A percentile compares a stretch with the other conserved stretches of the same genome.
These are phyloP conservation scores for Tursiops truncatus DNA, from an alignment of 2,113 vertebrate genomes.

Conservation along the genomic window DNA sequence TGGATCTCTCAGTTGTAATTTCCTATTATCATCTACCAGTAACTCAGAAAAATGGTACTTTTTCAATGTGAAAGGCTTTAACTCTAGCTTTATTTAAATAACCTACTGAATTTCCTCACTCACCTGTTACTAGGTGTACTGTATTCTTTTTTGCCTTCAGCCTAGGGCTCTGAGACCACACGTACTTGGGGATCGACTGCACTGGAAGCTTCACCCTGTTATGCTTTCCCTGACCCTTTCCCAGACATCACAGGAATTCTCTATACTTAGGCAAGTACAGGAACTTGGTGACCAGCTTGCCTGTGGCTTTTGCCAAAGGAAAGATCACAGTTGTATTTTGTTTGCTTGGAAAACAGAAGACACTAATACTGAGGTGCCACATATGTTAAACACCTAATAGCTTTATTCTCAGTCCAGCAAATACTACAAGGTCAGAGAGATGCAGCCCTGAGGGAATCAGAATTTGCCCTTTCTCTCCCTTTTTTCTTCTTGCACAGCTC, in stretches of 20 bases:
- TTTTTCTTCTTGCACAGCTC: not conserved
- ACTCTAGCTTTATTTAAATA: not conserved
- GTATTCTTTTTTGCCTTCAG: not conserved
- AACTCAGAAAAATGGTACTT: slow-evolving; percentile 19
- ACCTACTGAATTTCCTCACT: not conserved
- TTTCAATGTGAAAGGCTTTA: not conserved
- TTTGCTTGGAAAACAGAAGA: slow-evolving; percentile 57
- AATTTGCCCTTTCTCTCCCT: not conserved
- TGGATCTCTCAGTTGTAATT: not conserved
- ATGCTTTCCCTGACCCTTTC: not conserved
- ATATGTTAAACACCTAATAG: slow-evolving; percentile 31
- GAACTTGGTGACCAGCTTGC: not conserved
- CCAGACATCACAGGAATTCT: not conserved
- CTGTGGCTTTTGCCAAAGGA: slow-evolving; percentile 43
- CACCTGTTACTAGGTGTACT: not conserved
- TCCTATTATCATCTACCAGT: not conserved
- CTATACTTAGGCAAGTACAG: not conserved
- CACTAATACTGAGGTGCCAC: not conserved
- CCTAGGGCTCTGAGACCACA: not conserved
- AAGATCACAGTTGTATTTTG: slow-evolving; percentile 57
- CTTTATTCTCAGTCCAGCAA: not conserved
- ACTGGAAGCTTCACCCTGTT: not conserved
- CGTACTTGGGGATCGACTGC: not conserved
- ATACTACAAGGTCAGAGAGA: not conserved
- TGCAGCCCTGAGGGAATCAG: not conserved